These are phyloP conservation scores for Leptopterna dolabrata DNA, from an alignment of 2,888 invertebrate species.

Conservation along the genomic window DNA sequence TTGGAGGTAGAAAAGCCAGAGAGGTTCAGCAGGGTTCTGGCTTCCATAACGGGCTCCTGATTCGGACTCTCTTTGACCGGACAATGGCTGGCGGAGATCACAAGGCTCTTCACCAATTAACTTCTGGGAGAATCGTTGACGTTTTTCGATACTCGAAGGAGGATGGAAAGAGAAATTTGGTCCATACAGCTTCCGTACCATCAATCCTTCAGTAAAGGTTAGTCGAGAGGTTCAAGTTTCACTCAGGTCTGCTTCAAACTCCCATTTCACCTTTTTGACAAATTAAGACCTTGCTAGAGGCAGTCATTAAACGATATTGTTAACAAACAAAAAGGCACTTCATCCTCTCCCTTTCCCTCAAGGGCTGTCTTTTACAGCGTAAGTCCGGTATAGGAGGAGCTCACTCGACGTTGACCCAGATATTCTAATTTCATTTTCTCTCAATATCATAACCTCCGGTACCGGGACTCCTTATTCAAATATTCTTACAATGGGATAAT, in stretches of 20 bases:
- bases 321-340: neutral
- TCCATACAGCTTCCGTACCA: conserved; percentile 2
- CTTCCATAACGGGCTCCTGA: neutral
- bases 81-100: neutral
- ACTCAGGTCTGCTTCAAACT: neutral
- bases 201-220: neutral
- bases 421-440: conserved; percentile 1
- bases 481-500: too few species aligned
- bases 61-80: neutral
- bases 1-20: neutral
- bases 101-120: neutral
- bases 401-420: neutral
- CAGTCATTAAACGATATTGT: conserved; percentile 7
- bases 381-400: neutral
- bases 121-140: neutral
- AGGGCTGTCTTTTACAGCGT: neutral
- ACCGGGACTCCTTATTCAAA: neutral
- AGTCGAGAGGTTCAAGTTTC: neutral
- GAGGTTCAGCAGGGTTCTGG: neutral
- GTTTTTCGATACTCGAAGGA: neutral
- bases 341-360: neutral
- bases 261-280: conserved; percentile 3
- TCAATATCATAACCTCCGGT: neutral
- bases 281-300: neutral
- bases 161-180: neutral